Base-by-base conservation (phyloP, 2,888 invertebrate species). In the Eledone cirrhosa region DNA sequence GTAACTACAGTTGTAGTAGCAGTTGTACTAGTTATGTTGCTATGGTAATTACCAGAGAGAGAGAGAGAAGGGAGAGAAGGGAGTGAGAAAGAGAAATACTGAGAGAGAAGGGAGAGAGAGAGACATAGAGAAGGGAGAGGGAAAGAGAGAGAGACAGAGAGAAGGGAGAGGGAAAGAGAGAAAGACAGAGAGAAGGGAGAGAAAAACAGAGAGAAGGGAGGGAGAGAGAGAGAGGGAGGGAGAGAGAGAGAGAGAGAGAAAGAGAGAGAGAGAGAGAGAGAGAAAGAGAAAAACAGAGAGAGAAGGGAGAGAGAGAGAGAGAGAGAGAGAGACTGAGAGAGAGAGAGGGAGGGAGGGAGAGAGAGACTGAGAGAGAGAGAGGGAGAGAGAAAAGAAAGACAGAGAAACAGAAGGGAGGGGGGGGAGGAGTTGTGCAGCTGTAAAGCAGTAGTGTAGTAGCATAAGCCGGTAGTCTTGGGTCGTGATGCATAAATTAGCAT, bases 71-170 rank as follows among this genome's bases (percentile, higher is more conserved):
- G 53, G n/a, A n/a, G n/a, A n/a, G 65, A 63, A 79, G 65, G 53
- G 11, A 77, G 48, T 24, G 8, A 76, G 53, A 41, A 2, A 59
- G 53, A 76, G 29, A 48, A 53, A 78, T 3, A 59, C 53, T 75
- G 27, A 79, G 41, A 79, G 48, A 77, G 48, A 67, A 48, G n/a
- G n/a, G n/a, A n/a, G n/a, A n/a, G n/a, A 53, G 53, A 22, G 11
- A 41, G 48, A 53, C 8, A 78, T 11, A 59, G 69, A 48, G 53
- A 74, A 33, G n/a, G n/a, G 31, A 31, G 53, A 31, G 76, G 2
- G 14, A 78, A 48, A 47, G 74, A 75, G 1, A 74, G 72, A 74
- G 1, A 74, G 8, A 77, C 48, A 78, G 29, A 78, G 78, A 31
- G 1, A 33, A 78, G 7, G 41, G 48, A 78, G 65, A 69, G 72